These are phyloP conservation scores for Branchinecta lynchi DNA, from an alignment of 1,140 invertebrate genomes.

Conservation along the genomic window DNA sequence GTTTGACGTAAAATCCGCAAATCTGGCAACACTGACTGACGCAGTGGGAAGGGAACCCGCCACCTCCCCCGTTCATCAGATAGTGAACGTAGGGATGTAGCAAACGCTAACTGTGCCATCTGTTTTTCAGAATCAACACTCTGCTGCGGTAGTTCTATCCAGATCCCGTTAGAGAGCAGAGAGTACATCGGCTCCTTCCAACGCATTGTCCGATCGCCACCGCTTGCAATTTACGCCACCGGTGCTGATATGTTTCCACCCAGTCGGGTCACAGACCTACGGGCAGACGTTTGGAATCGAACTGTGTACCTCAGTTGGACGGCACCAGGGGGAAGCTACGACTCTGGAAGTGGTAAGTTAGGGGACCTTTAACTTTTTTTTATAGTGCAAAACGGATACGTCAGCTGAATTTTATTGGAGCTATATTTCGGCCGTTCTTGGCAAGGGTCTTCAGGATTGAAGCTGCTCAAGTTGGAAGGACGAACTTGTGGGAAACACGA, in stretches of 20 bases:
- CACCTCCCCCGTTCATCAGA: too few relatives aligned
- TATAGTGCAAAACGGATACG: too few relatives aligned
- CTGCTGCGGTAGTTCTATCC: constrained; percentile 22
- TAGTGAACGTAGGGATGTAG: too few relatives aligned
- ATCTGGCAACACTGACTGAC: too few relatives aligned
- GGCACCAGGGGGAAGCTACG: constrained; percentile 29
- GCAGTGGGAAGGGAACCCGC: too few relatives aligned
- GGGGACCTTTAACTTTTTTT: neutral
- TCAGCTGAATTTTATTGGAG: too few relatives aligned
- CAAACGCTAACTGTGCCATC: neutral
- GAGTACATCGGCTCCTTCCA: constrained; percentile 21
- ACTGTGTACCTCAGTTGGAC: constrained; percentile 27
- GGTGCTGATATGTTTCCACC: constrained; percentile 26
- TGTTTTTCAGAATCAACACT: neutral
- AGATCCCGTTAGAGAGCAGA: neutral
- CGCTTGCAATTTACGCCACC: constrained; percentile 21
- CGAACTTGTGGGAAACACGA: too few relatives aligned
- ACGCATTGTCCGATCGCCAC: constrained; percentile 18
- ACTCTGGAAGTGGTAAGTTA: constrained; percentile 24
- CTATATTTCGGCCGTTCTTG: too few relatives aligned
- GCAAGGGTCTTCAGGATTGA: too few relatives aligned
- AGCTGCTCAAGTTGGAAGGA: too few relatives aligned
- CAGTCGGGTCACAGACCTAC: constrained; percentile 29
- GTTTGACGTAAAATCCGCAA: too few relatives aligned
- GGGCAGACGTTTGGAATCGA: constrained; percentile 23